Evolutionary conservation across 2,113 vertebrate genomes (phyloP).

Genomic region (Crotalus helleri): DNA sequence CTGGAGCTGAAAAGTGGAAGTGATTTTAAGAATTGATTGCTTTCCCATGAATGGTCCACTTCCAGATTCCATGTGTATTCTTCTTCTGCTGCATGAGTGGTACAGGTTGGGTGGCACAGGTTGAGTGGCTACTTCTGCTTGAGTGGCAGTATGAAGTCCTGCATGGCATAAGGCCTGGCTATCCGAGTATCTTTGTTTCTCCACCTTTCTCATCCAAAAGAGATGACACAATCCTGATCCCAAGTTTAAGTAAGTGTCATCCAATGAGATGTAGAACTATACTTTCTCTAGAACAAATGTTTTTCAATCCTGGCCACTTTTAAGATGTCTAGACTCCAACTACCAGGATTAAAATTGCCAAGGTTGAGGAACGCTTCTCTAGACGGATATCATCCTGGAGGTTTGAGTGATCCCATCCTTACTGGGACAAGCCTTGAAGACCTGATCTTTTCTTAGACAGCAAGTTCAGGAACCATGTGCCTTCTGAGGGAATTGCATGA

Average conservation of each 20-base stretch:
- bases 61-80: background rate
- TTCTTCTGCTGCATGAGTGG: background rate
- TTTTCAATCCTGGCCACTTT: background rate
- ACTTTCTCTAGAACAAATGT: background rate
- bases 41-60: background rate
- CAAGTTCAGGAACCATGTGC: background rate
- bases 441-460: background rate
- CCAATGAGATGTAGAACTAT: background rate
- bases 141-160: background rate
- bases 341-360: background rate
- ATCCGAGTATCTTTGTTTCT: background rate
- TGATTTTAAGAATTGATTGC: background rate
- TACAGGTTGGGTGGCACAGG: background rate
- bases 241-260: background rate
- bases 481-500: background rate
- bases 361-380: background rate
- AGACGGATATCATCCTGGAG: background rate
- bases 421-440: background rate
- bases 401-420: background rate
- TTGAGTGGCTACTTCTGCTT: background rate
- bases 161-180: background rate
- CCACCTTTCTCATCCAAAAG: background rate
- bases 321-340: background rate
- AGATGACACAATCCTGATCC: background rate
- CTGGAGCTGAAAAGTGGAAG: background rate